These are phyloP conservation scores for Cairina moschata DNA, from an alignment of 2,113 vertebrate genomes.

Conservation along the genomic window DNA sequence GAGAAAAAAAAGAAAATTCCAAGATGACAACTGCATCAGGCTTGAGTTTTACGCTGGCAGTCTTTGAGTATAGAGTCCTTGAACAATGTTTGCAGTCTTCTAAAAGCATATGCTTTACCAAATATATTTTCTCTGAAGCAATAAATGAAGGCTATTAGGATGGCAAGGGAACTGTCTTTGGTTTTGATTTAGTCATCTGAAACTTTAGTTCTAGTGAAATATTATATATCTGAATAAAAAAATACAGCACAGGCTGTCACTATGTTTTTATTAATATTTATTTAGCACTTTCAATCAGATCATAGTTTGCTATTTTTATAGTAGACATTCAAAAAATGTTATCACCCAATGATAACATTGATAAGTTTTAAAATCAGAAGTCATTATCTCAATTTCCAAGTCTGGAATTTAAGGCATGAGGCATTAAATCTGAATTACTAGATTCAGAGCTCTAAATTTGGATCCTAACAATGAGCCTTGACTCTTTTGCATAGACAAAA, in stretches of 20 bases:
- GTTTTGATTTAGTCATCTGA: background rate
- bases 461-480: background rate
- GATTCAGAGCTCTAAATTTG: background rate
- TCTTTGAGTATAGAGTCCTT: background rate
- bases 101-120: background rate
- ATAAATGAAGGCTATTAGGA: background rate
- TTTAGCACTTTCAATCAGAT: background rate
- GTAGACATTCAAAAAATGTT: background rate
- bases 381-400: background rate
- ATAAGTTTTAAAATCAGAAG: background rate
- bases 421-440: background rate
- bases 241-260: rapidly evolving
- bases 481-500: background rate
- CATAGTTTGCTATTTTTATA: background rate
- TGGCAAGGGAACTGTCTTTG: background rate
- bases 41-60: background rate
- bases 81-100: background rate
- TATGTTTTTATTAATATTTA: background rate
- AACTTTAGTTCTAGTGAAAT: background rate
- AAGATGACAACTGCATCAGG: background rate
- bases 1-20: background rate
- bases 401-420: background rate
- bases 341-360: background rate
- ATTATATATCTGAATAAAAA: background rate
- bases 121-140: background rate